These are phyloP conservation scores for Papilio helenus DNA, from an alignment of 1,140 invertebrate species.

Conservation along the genomic window DNA sequence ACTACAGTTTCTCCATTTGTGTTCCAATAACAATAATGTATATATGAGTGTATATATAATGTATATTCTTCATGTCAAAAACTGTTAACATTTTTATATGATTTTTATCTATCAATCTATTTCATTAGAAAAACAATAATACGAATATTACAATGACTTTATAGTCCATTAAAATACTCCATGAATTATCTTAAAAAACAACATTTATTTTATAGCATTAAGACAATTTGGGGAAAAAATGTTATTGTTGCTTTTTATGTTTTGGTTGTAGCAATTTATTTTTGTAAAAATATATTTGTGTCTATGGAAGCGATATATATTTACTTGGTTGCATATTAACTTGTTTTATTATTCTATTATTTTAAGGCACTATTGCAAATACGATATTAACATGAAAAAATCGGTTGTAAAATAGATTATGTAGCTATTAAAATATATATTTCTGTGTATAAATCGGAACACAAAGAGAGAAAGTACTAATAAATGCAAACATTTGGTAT, in stretches of 20 bases:
- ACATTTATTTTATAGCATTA: too few relatives aligned
- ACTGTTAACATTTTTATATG: too few relatives aligned
- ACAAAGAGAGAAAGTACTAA: background rate
- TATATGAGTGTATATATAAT: background rate
- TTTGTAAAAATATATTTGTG: too few relatives aligned
- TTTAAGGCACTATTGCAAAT: conserved; percentile 6
- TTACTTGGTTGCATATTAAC: background rate
- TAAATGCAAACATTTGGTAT: conserved; percentile 36
- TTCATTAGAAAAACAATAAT: too few relatives aligned
- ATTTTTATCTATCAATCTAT: too few relatives aligned
- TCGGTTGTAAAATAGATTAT: background rate
- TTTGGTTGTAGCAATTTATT: too few relatives aligned
- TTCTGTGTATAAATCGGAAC: background rate
- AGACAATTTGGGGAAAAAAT: too few relatives aligned
- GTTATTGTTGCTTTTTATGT: too few relatives aligned
- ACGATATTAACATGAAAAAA: background rate
- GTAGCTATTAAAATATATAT: background rate
- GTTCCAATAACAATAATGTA: background rate
- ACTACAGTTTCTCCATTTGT: conserved; percentile 11
- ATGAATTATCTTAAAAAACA: too few relatives aligned
- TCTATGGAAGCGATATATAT: background rate
- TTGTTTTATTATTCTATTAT: background rate
- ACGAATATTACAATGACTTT: too few relatives aligned
- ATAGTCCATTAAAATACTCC: too few relatives aligned
- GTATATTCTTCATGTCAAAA: too few relatives aligned